A percentile compares a stretch with the other conserved stretches of the same genome.
phyloP scores from a whole-genome alignment of 2,113 vertebrate genomes.

The Gallinago jamesoni region DNA sequence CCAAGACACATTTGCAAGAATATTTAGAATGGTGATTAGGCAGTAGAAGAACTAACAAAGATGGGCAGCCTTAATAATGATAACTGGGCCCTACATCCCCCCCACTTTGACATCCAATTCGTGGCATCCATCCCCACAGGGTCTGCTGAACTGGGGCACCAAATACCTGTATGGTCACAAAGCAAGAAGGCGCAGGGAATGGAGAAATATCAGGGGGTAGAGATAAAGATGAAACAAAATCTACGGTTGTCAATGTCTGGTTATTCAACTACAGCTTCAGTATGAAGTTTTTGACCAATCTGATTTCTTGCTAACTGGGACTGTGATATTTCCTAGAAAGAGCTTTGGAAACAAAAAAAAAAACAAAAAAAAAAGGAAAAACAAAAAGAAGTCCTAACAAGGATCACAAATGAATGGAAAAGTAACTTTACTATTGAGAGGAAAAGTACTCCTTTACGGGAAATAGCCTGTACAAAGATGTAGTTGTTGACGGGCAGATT shows the following conservation, averaged over 20 bases:
- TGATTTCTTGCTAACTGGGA: not conserved
- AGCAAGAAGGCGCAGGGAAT: not conserved
- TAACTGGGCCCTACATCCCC: not conserved
- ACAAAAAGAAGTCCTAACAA: not conserved
- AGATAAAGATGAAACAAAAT: not conserved
- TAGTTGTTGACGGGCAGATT: not conserved
- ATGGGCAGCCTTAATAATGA: not conserved
- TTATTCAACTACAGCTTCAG: not conserved
- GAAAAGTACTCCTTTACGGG: too few relatives aligned
- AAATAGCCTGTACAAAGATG: not conserved
- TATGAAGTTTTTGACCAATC: not conserved
- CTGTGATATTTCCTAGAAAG: not conserved
- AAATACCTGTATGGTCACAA: not conserved
- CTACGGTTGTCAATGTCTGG: not conserved
- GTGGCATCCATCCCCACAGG: not conserved
- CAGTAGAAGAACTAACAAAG: conserved; percentile 10
- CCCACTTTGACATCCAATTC: too few relatives aligned
- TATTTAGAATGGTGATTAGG: conserved; percentile 27
- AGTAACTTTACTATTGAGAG: not conserved
- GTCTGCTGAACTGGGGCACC: not conserved
- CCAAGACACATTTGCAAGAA: conserved; percentile 23
- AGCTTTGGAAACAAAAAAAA: not conserved
- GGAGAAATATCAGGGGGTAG: not conserved
- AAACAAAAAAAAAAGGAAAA: not conserved
- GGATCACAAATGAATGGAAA: not conserved